Evolutionary conservation across 1,140 invertebrate species (phyloP), one percentile per base, ranked within the genome.

Genomic region (Halotydeus destructor): DNA sequence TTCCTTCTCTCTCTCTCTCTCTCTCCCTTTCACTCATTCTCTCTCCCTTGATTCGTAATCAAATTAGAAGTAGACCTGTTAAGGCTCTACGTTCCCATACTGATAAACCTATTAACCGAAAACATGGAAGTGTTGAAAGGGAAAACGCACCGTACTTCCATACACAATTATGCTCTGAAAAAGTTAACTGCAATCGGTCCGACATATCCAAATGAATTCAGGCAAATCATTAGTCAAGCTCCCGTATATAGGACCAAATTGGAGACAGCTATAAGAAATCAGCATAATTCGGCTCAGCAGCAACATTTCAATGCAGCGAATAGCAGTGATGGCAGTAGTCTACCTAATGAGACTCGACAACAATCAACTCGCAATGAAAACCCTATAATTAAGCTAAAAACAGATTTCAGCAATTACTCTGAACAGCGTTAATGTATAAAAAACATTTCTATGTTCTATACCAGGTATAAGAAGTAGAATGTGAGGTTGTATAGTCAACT

Each of bases 361-460:
- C 35, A 34, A 26, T 19, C 3, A 45, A 49, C 22, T 36, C 43
- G n/a, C 26, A 40, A 21, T 45, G 48, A 24, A 18, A 28, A 31
- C 35, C 78, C 80, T 37, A 76, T 81, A 8, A 94, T 94, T 52
- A 84, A 86, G 60, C 67, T 94, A 33, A 93, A 89, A 69, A 93
- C 83, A 14, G 81, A 91, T 61, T 96, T 96, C 57, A 85, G 83
- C 51, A 88, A 93, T 64, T 94, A 45, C 23, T 6, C 19, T 18
- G n/a, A 38, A 9, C 16, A 18, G 8, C 33, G 14, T 8, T 35
- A 6, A 8, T 30, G 8, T 30, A 30, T 30, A 14, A 30, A 30
- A 30, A 30, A 30, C 14, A 30, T 9, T 30, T 30, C 14, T 30
- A 9, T 30, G 27, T 30, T 9, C 27, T 9, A 9, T 30, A 9